Evolutionary conservation across 1,140 invertebrate genomes (phyloP), one percentile per base, ranked within the genome.

Genomic region (Acyrthosiphon pisum): DNA sequence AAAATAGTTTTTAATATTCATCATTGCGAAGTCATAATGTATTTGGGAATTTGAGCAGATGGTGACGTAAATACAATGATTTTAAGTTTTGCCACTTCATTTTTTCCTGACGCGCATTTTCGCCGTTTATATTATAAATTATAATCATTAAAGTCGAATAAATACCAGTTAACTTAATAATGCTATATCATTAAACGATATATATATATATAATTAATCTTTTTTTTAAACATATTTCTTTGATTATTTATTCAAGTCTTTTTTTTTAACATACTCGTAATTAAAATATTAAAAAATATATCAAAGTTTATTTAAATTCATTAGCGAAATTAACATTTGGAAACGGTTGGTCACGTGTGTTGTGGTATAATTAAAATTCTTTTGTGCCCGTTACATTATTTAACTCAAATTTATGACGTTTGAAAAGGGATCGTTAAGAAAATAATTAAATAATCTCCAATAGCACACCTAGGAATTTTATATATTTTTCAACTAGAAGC

Each of bases 31-130:
- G n/a, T 88, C 46, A 50, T 50, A 35, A 46, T 26, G 23, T 44
- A 86, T 86, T 86, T 86, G 83, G 46, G 83, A 86, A 44, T 44
- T 86, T 14, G 14, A 86, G 26, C 83, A 86, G 41, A 86, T 86
- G 83, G 41, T 14, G 81, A 41, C 81, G 23, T 41, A 41, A 84
- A 41, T 44, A 37, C 22, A 41, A 41, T 37, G 81, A 84, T 41
- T 84, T 84, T 41, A 84, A 84, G 81, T 84, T 84, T 84, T 37
- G 37, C 18, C 8, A 7, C 20, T 84, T 44, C 8, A 23, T 84
- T 84, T 37, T 84, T 22, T 37, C 7, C 81, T 84, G 3, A 23
- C 20, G 1, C 37, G 7, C 3, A 44, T 84, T 41, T 84, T 41
- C 22, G 20, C 20, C 6, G 81, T 44, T 44, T 84, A 44, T 37